Evolutionary conservation across 2,113 vertebrate species (phyloP), one percentile per base, ranked within the genome.

Genomic region (Phasianus colchicus): DNA sequence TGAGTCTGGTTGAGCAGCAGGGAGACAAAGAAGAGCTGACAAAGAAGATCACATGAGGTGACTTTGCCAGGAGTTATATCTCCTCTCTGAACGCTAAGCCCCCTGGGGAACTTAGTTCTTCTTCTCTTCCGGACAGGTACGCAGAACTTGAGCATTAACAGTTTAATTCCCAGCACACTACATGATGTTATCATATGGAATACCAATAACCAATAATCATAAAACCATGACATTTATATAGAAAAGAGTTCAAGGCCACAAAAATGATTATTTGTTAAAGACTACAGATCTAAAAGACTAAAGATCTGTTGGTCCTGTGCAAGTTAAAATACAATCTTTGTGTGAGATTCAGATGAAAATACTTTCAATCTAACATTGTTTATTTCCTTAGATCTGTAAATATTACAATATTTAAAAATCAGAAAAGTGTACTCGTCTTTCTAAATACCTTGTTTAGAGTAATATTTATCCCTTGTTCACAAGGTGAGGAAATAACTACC

Each of bases 401-500:
- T 71, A 7, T 32, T 82, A 30, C 18, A 73, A 5, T 12, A 81
- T 29, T 61, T 3, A 73, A 36, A 65, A 65, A 61, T 27, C 43
- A 92, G 52, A 86, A 84, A 48, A 11, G 36, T 38, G 1, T 73
- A 70, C 32, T 89, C 18, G 1, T 71, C 42, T 93, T 89, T 89
- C 67, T 86, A 90, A 89, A 96, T 20, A 8, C 20, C 22, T 58
- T 54, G 24, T 73, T 92, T 61, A 92, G 42, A 57, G 64, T 60
- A 11, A 61, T 93, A 80, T 91, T 50, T 40, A 3, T 94, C 54
- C 55, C 40, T 93, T 40, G 27, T 84, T 47, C 10, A 29, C 21
- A 73, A 34, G 40, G 36, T 88, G 84, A 95, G 42, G 38, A 96
- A 94, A 77, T 94, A 94, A 89, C 52, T 94, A 58, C 30, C 18